phyloP scores from a whole-genome alignment of 2,888 invertebrate genomes.

The Calephelis perditalis region DNA sequence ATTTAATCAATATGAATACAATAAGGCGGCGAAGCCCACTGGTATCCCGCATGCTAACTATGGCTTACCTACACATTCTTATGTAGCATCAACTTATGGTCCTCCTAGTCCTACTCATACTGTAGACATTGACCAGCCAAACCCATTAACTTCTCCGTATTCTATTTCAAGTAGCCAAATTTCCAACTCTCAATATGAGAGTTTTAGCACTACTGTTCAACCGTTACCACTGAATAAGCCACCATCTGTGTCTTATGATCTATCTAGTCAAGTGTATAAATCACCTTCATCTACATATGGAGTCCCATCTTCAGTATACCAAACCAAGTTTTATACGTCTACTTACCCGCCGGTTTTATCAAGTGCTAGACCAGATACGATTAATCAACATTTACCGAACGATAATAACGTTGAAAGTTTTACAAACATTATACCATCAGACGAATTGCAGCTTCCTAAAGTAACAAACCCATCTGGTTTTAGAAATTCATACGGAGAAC shows the following conservation, averaged over 20 bases:
- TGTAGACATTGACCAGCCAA: constrained; percentile 52
- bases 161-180: constrained; percentile 36
- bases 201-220: constrained; percentile 30
- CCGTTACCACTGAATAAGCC: constrained; percentile 24
- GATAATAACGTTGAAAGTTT: constrained; percentile 46
- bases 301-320: constrained; percentile 38
- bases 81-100: constrained; percentile 49
- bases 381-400: constrained; percentile 47
- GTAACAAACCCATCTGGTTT: constrained; percentile 54
- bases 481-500: constrained; percentile 68
- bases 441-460: constrained; percentile 55
- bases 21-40: constrained; percentile 39
- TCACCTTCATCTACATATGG: constrained; percentile 35
- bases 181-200: constrained; percentile 35
- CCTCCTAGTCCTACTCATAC: constrained; percentile 49
- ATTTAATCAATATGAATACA: constrained; percentile 40
- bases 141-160: constrained; percentile 51
- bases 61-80: constrained; percentile 44
- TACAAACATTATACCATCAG: constrained; percentile 39
- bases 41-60: constrained; percentile 49
- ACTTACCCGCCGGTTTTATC: constrained; percentile 42
- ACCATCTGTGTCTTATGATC: constrained; percentile 35
- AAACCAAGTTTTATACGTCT: constrained; percentile 39
- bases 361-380: constrained; percentile 40
- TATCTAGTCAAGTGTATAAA: constrained; percentile 34